Percentiles rank a stretch among this genome's conserved stretches.
Evolutionary conservation across 2,113 vertebrate species (phyloP).

Genomic region (Halcyon malimbica): DNA sequence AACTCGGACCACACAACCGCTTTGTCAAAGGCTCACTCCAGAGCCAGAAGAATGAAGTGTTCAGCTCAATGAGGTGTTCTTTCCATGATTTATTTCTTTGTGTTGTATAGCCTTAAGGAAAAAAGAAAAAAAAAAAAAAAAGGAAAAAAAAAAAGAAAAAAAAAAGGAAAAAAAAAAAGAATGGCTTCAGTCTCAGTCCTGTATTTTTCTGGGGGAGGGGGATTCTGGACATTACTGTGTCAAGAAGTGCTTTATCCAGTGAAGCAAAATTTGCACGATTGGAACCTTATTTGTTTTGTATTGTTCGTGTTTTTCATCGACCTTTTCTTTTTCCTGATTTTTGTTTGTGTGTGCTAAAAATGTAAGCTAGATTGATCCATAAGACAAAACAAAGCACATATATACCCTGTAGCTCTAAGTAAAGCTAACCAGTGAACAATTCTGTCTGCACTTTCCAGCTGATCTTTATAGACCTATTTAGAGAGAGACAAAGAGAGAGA

Average conservation of each 20-base stretch:
- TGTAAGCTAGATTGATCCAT: constrained; percentile 69
- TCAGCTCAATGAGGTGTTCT: constrained; percentile 75
- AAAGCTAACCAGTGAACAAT: constrained; percentile 59
- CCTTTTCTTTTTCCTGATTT: constrained; percentile 54
- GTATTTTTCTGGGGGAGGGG: constrained; percentile 77
- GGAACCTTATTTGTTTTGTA: constrained; percentile 85
- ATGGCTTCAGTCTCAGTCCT: constrained; percentile 83
- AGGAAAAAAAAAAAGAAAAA: neutral
- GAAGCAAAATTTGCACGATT: constrained; percentile 94
- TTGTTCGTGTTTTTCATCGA: constrained; percentile 83
- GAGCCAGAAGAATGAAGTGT: constrained; percentile 67
- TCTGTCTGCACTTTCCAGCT: constrained; percentile 58
- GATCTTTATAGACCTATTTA: constrained; percentile 60
- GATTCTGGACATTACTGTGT: constrained; percentile 84
- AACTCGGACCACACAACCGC: constrained; percentile 65
- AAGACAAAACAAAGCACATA: constrained; percentile 66
- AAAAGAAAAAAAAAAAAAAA: neutral
- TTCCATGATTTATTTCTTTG: constrained; percentile 83
- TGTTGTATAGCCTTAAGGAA: constrained; percentile 92
- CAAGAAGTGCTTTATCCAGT: constrained; percentile 91
- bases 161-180: constrained; percentile 53
- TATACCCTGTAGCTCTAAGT: constrained; percentile 62
- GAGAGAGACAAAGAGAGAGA: constrained; percentile 22
- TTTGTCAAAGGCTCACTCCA: constrained; percentile 67
- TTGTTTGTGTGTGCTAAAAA: constrained; percentile 85